Percentiles rank a stretch among this genome's conserved stretches.
Conservation (phyloP, 2,888 invertebrate species). For the Patella pellucida region DNA sequence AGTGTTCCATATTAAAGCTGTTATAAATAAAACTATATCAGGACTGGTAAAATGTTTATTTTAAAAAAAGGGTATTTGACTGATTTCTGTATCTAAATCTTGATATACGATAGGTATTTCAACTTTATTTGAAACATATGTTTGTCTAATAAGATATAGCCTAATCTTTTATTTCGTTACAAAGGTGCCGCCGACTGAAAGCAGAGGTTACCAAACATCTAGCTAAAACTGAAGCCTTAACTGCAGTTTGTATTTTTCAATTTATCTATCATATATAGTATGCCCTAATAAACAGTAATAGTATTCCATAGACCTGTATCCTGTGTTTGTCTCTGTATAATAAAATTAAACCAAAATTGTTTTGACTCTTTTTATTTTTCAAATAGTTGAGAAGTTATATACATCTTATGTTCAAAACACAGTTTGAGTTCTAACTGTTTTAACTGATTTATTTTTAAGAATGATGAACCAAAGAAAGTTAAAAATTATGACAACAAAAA, state of each 20-base stretch:
- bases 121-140: background rate
- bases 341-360: too few species aligned
- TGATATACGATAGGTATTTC: background rate
- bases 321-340: too few species aligned
- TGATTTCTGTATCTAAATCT: background rate
- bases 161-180: background rate
- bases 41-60: too few species aligned
- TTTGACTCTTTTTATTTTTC: too few species aligned
- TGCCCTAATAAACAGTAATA: too few species aligned
- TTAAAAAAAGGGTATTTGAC: background rate
- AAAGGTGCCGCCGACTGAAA: background rate
- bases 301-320: too few species aligned
- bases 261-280: background rate
- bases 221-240: background rate
- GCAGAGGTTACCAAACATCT: slow-evolving; percentile 8
- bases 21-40: background rate
- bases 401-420: too few species aligned
- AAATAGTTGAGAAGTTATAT: too few species aligned
- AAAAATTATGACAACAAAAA: slow-evolving; percentile 61
- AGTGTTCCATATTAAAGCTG: background rate
- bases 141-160: background rate
- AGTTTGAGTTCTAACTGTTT: background rate
- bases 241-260: background rate
- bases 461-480: slow-evolving; percentile 55
- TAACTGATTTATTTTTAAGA: slow-evolving; percentile 38